Percentiles rank a stretch among this genome's conserved stretches.
These are phyloP conservation scores for Gari tellinella DNA, from an alignment of 2,888 invertebrate genomes.

Conservation along the genomic window DNA sequence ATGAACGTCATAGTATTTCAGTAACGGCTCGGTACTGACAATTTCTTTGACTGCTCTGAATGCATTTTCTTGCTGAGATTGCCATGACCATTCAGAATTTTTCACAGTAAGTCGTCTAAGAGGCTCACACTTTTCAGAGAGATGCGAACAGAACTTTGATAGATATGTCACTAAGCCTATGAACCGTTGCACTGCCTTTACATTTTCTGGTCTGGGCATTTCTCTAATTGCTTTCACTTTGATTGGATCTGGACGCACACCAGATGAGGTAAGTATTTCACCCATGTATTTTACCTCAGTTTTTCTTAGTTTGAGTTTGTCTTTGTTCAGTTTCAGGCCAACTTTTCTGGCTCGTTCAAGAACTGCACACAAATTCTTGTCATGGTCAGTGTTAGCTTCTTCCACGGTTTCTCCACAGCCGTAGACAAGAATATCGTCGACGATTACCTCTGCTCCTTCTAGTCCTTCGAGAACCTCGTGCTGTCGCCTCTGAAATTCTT, in stretches of 20 bases:
- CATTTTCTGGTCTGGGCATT: constrained; percentile 47
- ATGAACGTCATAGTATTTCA: constrained; percentile 27
- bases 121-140: constrained; percentile 54
- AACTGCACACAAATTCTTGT: constrained; percentile 42
- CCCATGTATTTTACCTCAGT: constrained; percentile 52
- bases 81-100: constrained; percentile 44
- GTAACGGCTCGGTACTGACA: no score
- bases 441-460: constrained; percentile 47
- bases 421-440: constrained; percentile 61
- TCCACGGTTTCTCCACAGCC: constrained; percentile 42
- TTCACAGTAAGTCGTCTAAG: constrained; percentile 45
- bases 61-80: no score
- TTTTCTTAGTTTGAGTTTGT: constrained; percentile 44
- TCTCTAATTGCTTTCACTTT: constrained; percentile 53
- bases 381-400: no score
- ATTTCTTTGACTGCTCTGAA: constrained; percentile 38
- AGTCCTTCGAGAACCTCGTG: constrained; percentile 57
- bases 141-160: constrained; percentile 52
- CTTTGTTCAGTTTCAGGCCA: constrained; percentile 37
- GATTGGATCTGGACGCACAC: constrained; percentile 40
- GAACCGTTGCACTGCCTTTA: constrained; percentile 32
- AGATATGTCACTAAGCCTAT: constrained; percentile 61
- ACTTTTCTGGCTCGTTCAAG: constrained; percentile 38
- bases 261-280: constrained; percentile 46
- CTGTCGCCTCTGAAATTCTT: constrained; percentile 55